These are phyloP conservation scores for Notolepis coatsorum DNA, from an alignment of 2,797 vertebrate genomes.

Conservation along the genomic window DNA sequence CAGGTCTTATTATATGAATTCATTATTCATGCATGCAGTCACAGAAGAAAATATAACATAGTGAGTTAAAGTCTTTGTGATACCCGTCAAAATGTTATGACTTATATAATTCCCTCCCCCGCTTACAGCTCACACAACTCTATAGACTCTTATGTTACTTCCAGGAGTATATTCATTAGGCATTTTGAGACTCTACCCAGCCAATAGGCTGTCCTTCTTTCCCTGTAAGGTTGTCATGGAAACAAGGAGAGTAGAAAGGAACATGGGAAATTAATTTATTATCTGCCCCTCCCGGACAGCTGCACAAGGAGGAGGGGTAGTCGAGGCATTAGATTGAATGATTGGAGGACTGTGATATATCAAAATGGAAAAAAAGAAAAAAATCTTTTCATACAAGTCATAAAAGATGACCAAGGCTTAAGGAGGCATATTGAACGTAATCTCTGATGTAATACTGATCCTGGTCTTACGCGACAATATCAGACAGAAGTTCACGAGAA, in stretches of 20 bases:
- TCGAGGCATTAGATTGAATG: conserved; percentile 46
- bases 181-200: conserved; percentile 67
- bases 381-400: conserved; percentile 3
- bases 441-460: too few species aligned
- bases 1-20: too few species aligned
- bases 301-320: conserved; percentile 38
- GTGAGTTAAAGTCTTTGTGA: too few species aligned
- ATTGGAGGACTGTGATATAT: conserved; percentile 42
- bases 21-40: too few species aligned
- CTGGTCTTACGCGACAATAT: too few species aligned
- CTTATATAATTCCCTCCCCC: too few species aligned
- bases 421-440: not conserved
- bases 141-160: conserved; percentile 39
- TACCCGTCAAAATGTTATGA: too few species aligned
- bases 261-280: conserved; percentile 67
- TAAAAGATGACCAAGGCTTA: conserved; percentile 4
- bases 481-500: too few species aligned
- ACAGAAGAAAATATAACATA: too few species aligned
- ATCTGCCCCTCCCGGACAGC: conserved; percentile 64
- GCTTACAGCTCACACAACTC: conserved; percentile 22
- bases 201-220: conserved; percentile 72
- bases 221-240: conserved; percentile 81
- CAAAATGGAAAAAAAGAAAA: conserved; percentile 15
- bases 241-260: conserved; percentile 74
- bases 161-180: conserved; percentile 73